A percentile compares a stretch with the other conserved stretches of the same genome.
These are phyloP conservation scores for Panurus biarmicus DNA, from an alignment of 2,113 vertebrate genomes.

Conservation along the genomic window DNA sequence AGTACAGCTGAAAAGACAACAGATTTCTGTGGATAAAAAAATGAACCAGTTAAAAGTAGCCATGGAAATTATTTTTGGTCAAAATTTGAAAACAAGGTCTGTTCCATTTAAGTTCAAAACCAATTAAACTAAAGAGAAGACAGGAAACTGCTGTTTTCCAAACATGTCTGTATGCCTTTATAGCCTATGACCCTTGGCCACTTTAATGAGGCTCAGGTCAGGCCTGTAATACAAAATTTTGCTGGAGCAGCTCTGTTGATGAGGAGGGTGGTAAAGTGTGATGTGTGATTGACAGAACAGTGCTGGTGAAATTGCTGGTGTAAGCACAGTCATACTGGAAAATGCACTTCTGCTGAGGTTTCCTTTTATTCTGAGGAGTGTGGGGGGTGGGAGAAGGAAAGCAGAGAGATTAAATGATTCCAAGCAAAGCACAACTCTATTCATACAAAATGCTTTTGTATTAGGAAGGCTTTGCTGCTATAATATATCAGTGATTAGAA, in stretches of 20 bases:
- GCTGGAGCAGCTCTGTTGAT: conserved; percentile 37
- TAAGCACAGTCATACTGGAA: background rate
- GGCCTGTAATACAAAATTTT: conserved; percentile 29
- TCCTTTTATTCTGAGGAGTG: background rate
- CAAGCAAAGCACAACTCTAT: background rate
- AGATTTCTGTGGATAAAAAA: background rate
- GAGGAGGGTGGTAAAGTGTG: conserved; percentile 2
- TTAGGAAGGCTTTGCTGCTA: background rate
- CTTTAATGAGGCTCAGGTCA: conserved; percentile 41
- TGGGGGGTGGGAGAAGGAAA: background rate
- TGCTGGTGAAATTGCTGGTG: background rate
- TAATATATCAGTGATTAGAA: background rate
- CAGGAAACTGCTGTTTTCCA: conserved; percentile 21
- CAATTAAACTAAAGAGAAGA: conserved; percentile 13
- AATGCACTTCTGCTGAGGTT: background rate
- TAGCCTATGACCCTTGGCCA: background rate
- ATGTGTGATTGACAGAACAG: conserved; percentile 36
- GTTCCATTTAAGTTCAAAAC: background rate
- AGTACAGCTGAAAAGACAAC: background rate
- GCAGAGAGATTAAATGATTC: background rate
- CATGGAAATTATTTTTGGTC: background rate
- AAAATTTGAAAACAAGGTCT: background rate
- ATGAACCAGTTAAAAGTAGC: background rate
- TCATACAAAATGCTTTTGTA: background rate
- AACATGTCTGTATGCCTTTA: background rate